Base-by-base conservation (phyloP, 2,888 invertebrate genomes). In the Ryuthela nishihirai region DNA sequence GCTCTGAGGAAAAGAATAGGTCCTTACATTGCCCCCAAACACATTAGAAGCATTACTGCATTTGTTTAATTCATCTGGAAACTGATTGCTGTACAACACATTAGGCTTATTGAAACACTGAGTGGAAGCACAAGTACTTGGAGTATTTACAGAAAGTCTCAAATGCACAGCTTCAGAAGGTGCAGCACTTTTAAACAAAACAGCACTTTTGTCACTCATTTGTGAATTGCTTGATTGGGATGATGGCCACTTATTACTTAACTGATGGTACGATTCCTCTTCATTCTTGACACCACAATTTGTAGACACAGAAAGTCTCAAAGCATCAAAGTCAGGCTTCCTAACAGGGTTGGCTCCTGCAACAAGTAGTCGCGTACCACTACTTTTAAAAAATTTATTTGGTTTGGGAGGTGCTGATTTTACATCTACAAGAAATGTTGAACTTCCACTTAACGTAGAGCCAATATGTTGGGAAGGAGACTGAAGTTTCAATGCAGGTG, bases 341-440 rank as follows among this genome's bases (percentile, higher is more conserved):
- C 54, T 59, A 23, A 24, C 24, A 12, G 59, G 23, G 25, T 26
- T 39, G 25, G 53, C 23, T 15, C 26, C 39, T n/a, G 44, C 42
- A 17, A 43, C 39, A 15, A 34, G 34, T 15, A 24, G 6, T 1
- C 50, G 49, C 3, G 49, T 40, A 20, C 47, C 41, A 1, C 64
- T 58, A 55, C 66, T 66, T 44, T 67, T 67, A 41, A 67, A 67
- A 45, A 67, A 67, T 40, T 67, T 67, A 39, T 67, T 67, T 18
- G 65, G 62, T 45, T 52, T 63, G 10, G 64, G 29, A 20, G 43
- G 38, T 17, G 47, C 29, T 12, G 54, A 44, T 39, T 54, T 54
- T 7, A 7, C 35, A 26, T 54, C 47, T 20, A 24, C 17, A 41
- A 41, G 36, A 15, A 17, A 15, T 34, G n/a, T n/a, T 34, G n/a